A percentile compares a stretch with the other conserved stretches of the same genome.
These are phyloP conservation scores for Malaclemys terrapin DNA, from an alignment of 2,113 vertebrate genomes.

Conservation along the genomic window DNA sequence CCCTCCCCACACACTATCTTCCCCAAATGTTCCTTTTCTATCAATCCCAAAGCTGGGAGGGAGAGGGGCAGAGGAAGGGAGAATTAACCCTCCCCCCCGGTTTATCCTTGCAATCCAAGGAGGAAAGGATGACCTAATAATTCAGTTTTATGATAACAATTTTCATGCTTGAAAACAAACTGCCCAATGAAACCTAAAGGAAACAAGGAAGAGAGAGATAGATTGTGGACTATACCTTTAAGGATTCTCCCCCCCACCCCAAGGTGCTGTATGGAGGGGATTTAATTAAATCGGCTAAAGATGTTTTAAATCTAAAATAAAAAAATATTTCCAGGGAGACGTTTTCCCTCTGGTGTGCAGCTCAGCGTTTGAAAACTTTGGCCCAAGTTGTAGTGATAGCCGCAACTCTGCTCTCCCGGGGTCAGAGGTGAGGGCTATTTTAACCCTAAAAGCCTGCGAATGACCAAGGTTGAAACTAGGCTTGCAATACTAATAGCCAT, in stretches of 20 bases:
- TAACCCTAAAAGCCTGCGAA: slow-evolving; percentile 79
- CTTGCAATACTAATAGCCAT: slow-evolving; percentile 46
- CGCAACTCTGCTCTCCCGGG: slow-evolving; percentile 69
- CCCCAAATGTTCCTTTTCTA: not conserved
- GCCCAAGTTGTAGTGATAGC: slow-evolving; percentile 75
- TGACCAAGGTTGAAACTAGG: slow-evolving; percentile 65
- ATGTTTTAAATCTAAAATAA: slow-evolving; percentile 58
- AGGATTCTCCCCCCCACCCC: not conserved
- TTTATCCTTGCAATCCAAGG: slow-evolving; percentile 21
- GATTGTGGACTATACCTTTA: slow-evolving; percentile 14
- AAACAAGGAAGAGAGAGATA: slow-evolving; percentile 47
- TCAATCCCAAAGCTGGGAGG: not conserved
- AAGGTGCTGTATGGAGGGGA: slow-evolving; percentile 47
- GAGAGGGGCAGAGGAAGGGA: not conserved
- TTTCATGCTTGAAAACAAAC: slow-evolving; percentile 64
- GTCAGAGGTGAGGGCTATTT: slow-evolving; percentile 84
- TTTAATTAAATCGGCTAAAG: slow-evolving; percentile 60
- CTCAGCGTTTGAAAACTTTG: slow-evolving; percentile 77
- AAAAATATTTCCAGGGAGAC: slow-evolving; percentile 45
- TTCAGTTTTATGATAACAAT: slow-evolving; percentile 56
- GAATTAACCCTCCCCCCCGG: rapidly evolving
- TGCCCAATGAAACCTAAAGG: slow-evolving; percentile 55
- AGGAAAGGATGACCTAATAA: slow-evolving; percentile 52
- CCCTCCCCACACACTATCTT: not conserved
- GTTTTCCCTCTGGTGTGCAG: slow-evolving; percentile 45